These are phyloP conservation scores for Macrostomum cliftonense DNA, from an alignment of 2,888 invertebrate genomes.

Conservation along the genomic window DNA sequence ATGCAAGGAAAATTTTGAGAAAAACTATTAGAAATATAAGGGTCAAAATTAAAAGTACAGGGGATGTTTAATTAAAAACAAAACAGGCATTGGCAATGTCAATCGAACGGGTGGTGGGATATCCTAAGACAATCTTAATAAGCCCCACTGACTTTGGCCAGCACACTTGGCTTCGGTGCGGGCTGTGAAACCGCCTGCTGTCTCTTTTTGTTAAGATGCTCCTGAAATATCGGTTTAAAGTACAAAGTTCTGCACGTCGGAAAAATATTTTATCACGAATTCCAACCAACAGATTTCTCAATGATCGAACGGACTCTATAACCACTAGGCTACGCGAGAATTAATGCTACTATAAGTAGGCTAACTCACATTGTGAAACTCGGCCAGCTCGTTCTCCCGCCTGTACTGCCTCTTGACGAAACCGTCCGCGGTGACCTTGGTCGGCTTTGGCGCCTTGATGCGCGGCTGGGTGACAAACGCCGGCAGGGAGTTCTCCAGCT, in stretches of 20 bases:
- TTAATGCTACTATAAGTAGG: conserved; percentile 13
- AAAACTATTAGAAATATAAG: too few species aligned
- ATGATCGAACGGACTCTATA: conserved; percentile 31
- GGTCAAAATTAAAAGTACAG: too few species aligned
- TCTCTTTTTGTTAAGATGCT: background rate
- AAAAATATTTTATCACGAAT: too few species aligned
- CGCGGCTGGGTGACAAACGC: conserved; percentile 29
- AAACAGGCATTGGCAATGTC: too few species aligned
- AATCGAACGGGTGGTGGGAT: conserved; percentile 30
- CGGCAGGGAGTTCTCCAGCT: conserved; percentile 33
- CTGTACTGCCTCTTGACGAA: conserved; percentile 31
- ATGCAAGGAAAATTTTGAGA: too few species aligned
- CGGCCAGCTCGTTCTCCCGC: conserved; percentile 29
- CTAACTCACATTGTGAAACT: conserved; percentile 30
- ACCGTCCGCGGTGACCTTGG: conserved; percentile 29
- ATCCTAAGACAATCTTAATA: too few species aligned
- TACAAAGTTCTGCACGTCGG: too few species aligned
- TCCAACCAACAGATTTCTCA: too few species aligned
- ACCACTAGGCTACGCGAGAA: conserved; percentile 21
- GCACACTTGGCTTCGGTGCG: too few species aligned
- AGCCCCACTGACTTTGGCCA: too few species aligned
- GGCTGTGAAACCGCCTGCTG: conserved; percentile 4
- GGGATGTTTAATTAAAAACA: too few species aligned
- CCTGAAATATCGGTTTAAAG: too few species aligned
- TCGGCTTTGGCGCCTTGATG: conserved; percentile 30